phyloP scores from a whole-genome alignment of 1,140 invertebrate species.

The Ladona fulva region DNA sequence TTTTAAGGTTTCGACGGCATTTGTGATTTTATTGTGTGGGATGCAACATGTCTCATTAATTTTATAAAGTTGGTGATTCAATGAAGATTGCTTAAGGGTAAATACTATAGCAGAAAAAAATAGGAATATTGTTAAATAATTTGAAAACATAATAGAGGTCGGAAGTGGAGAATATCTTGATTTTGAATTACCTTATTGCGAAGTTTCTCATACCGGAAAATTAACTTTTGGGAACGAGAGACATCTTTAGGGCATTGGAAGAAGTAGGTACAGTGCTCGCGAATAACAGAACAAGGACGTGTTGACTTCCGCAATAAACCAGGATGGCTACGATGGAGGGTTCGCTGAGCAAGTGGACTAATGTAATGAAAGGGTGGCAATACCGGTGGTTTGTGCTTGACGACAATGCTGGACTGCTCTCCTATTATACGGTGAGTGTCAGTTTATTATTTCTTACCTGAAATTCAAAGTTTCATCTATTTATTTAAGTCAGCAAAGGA shows the following conservation, averaged over 20 bases:
- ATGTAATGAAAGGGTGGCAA: constrained; percentile 99
- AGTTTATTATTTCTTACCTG: constrained; percentile 11
- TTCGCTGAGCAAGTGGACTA: constrained; percentile 99
- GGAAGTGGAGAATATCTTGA: too few species aligned
- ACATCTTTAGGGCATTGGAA: background rate
- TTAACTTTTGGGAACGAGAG: background rate
- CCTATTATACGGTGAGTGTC: constrained; percentile 89
- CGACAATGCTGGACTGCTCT: constrained; percentile 86
- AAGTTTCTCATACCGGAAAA: too few species aligned
- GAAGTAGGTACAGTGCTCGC: background rate
- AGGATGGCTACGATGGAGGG: constrained; percentile 77
- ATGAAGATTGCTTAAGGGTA: too few species aligned
- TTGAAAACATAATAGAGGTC: too few species aligned
- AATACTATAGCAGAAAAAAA: too few species aligned
- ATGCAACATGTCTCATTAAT: too few species aligned
- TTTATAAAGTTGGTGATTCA: too few species aligned
- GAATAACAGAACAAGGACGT: constrained; percentile 5
- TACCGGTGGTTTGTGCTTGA: constrained; percentile 98
- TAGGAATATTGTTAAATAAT: too few species aligned
- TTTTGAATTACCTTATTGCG: too few species aligned
- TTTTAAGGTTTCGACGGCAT: too few species aligned
- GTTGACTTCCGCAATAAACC: background rate
- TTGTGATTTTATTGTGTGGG: too few species aligned
- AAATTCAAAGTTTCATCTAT: background rate
- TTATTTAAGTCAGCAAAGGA: background rate